These are phyloP conservation scores for Onthophagus sagittarius DNA, from an alignment of 2,888 invertebrate genomes.

Conservation along the genomic window DNA sequence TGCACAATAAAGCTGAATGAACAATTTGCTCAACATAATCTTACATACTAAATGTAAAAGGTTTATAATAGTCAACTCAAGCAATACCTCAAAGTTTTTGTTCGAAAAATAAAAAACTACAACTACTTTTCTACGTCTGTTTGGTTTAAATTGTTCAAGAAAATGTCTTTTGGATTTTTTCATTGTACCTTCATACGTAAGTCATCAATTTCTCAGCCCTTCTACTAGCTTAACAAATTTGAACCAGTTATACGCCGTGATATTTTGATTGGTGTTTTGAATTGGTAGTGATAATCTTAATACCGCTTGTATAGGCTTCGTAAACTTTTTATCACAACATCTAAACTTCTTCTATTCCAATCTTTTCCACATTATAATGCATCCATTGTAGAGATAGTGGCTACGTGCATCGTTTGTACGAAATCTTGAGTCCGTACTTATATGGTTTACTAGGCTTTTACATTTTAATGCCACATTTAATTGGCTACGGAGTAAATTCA, in stretches of 20 bases:
- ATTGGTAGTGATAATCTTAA: conserved; percentile 18
- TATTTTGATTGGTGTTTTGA: conserved; percentile 29
- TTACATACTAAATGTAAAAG: too few relatives aligned
- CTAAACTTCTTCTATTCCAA: conserved; percentile 25
- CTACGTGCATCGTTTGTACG: too few relatives aligned
- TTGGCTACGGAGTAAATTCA: too few relatives aligned
- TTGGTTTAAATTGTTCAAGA: conserved; percentile 33
- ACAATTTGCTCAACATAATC: too few relatives aligned
- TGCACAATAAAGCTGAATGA: too few relatives aligned
- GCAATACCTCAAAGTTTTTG: too few relatives aligned
- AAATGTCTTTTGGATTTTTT: conserved; percentile 36
- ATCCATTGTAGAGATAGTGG: too few relatives aligned
- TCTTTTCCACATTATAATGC: conserved; percentile 8
- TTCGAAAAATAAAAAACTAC: too few relatives aligned
- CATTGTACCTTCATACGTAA: conserved; percentile 32
- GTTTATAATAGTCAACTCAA: too few relatives aligned
- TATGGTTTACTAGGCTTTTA: too few relatives aligned
- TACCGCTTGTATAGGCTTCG: conserved; percentile 20
- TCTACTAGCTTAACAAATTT: conserved; percentile 26
- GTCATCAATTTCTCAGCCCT: conserved; percentile 20
- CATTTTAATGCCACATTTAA: too few relatives aligned
- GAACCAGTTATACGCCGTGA: conserved; percentile 36
- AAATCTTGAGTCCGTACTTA: too few relatives aligned
- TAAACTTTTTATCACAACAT: conserved; percentile 10
- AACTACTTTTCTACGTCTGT: conserved; percentile 22